A percentile compares a stretch with the other conserved stretches of the same genome.
phyloP scores from a whole-genome alignment of 1,140 invertebrate species.

The Bilobella aurantiaca region DNA sequence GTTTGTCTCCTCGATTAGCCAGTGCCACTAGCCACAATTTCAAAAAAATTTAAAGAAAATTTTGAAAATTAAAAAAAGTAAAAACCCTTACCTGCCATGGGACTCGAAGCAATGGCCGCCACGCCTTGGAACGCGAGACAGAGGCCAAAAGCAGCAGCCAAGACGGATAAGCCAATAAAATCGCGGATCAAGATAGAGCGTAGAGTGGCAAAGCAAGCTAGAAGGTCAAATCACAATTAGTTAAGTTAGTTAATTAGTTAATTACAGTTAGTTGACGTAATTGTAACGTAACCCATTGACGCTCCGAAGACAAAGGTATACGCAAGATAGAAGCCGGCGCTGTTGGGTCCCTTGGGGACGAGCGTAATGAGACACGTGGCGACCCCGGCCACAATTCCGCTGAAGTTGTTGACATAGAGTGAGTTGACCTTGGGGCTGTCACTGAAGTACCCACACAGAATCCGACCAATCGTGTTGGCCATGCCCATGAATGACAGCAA shows the following conservation, averaged over 20 bases:
- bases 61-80: not conserved
- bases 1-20: not conserved
- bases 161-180: not conserved
- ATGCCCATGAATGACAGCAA: slow-evolving; percentile 66
- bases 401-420: slow-evolving; percentile 72
- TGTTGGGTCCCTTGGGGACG: not conserved
- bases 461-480: slow-evolving; percentile 75
- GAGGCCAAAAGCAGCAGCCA: not conserved
- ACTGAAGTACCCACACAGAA: slow-evolving; percentile 68
- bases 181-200: not conserved
- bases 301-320: not conserved
- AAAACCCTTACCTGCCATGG: not conserved
- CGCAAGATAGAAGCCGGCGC: not conserved
- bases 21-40: too few species aligned
- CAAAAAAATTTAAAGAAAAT: not conserved
- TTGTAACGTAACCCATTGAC: not conserved
- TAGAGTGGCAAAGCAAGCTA: not conserved
- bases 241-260: not conserved
- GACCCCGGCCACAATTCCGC: slow-evolving; percentile 68
- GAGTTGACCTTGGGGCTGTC: slow-evolving; percentile 82
- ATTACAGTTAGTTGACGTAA: not conserved
- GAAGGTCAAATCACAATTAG: not conserved
- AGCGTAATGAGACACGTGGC: slow-evolving; percentile 20
- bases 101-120: not conserved
- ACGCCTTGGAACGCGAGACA: not conserved